A percentile compares a stretch with the other conserved stretches of the same genome.
These are phyloP conservation scores for Serrognathus titanus DNA, from an alignment of 2,888 invertebrate species.

Conservation along the genomic window DNA sequence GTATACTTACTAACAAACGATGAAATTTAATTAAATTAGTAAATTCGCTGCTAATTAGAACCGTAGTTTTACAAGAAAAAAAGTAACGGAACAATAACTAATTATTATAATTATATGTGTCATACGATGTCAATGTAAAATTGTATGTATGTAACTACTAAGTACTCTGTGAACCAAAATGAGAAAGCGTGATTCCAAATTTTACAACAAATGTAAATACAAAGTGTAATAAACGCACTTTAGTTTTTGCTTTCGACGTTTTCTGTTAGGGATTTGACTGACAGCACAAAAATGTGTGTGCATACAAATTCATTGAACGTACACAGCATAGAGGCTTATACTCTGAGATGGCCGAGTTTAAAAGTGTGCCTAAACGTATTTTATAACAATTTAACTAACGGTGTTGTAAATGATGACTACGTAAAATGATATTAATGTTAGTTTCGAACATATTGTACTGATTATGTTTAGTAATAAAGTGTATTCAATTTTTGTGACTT, in stretches of 20 bases:
- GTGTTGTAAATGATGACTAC: neutral
- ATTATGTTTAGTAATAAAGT: conserved; percentile 12
- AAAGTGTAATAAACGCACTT: neutral
- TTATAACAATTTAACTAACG: conserved; percentile 19
- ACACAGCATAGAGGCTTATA: conserved; percentile 13
- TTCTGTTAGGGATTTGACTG: too few species aligned
- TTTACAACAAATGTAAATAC: neutral
- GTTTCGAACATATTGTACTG: conserved; percentile 4
- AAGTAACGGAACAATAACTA: too few species aligned
- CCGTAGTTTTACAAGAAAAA: too few species aligned
- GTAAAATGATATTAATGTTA: conserved; percentile 2
- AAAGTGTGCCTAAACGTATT: conserved; percentile 31
- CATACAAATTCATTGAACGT: neutral
- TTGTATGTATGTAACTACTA: neutral
- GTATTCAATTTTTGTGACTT: neutral
- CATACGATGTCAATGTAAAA: neutral
- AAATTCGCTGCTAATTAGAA: too few species aligned
- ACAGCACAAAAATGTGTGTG: neutral
- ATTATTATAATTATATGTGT: neutral
- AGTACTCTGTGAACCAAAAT: neutral
- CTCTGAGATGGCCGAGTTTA: conserved; percentile 22
- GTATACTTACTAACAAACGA: too few species aligned
- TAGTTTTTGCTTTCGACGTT: neutral
- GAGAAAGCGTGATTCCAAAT: neutral
- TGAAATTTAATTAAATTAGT: too few species aligned